These are phyloP conservation scores for Cylas formicarius DNA, from an alignment of 1,140 invertebrate genomes.

Conservation along the genomic window DNA sequence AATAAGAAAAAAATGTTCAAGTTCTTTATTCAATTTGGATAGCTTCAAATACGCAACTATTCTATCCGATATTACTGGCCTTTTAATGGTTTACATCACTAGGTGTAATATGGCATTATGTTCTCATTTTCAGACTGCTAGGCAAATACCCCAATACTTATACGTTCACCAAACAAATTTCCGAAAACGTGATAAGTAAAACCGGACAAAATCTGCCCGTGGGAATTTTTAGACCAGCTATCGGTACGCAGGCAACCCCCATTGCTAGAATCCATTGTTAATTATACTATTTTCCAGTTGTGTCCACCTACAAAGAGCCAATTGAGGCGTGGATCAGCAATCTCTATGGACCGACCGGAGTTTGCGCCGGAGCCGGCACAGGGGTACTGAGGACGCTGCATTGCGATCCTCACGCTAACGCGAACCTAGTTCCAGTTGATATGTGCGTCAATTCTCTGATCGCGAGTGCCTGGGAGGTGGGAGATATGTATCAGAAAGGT, in stretches of 20 bases:
- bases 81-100: too few species aligned
- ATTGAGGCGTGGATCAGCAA: conserved; percentile 82
- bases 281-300: conserved; percentile 50
- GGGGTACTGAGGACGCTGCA: conserved; percentile 67
- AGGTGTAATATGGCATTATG: conserved; percentile 4
- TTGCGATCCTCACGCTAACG: conserved; percentile 53
- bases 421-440: conserved; percentile 85
- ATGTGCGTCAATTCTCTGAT: conserved; percentile 77
- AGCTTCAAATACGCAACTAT: too few species aligned
- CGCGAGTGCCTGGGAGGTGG: conserved; percentile 43
- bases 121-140: conserved; percentile 50
- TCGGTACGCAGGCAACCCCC: conserved; percentile 47
- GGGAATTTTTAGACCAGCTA: conserved; percentile 64
- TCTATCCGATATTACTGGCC: too few species aligned
- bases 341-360: conserved; percentile 80
- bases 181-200: conserved; percentile 64
- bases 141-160: conserved; percentile 80
- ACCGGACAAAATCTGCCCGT: conserved; percentile 62
- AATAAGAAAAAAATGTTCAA: too few species aligned
- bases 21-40: too few species aligned
- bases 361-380: conserved; percentile 45
- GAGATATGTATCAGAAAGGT: conserved; percentile 17
- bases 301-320: conserved; percentile 74
- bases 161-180: conserved; percentile 74
- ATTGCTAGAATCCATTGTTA: not conserved